Evolutionary conservation across 1,140 invertebrate genomes (phyloP).

Genomic region (Drosophila tristis): DNA sequence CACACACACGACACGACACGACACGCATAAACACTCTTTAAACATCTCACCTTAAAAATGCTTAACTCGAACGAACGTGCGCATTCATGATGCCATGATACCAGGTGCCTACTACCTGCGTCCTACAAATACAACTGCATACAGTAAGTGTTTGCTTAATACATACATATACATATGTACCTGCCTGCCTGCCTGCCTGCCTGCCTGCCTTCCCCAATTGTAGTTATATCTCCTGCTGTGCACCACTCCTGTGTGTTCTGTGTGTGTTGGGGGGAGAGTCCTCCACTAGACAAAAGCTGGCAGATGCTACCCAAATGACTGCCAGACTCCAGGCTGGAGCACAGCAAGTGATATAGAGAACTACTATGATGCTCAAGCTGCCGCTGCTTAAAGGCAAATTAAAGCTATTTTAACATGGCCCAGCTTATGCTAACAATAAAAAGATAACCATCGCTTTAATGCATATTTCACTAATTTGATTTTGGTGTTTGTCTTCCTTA

Average conservation of each 20-base stretch:
- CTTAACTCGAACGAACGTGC: constrained; percentile 69
- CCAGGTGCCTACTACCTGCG: constrained; percentile 86
- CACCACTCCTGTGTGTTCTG: constrained; percentile 42
- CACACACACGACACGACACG: constrained; percentile 22
- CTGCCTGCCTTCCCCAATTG: constrained; percentile 7
- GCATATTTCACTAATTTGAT: not conserved
- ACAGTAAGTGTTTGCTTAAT: constrained; percentile 86
- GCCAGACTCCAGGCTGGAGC: constrained; percentile 69
- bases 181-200: not conserved
- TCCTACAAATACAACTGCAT: constrained; percentile 88
- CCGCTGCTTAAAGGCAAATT: constrained; percentile 3
- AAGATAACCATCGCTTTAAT: constrained; percentile 13
- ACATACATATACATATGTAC: not conserved
- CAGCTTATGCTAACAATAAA: constrained; percentile 21
- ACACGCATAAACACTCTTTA: constrained; percentile 42
- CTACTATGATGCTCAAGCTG: constrained; percentile 3
- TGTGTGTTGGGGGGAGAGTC: constrained; percentile 11
- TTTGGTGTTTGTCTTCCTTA: constrained; percentile 74
- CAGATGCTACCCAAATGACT: constrained; percentile 14
- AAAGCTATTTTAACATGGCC: not conserved
- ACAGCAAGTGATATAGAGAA: constrained; percentile 43
- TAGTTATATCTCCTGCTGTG: constrained; percentile 27
- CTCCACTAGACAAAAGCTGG: constrained; percentile 78
- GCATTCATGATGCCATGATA: constrained; percentile 59
- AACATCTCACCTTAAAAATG: constrained; percentile 25